These are phyloP conservation scores for Oophaga sylvatica DNA, from an alignment of 2,797 vertebrate species.

Conservation along the genomic window DNA sequence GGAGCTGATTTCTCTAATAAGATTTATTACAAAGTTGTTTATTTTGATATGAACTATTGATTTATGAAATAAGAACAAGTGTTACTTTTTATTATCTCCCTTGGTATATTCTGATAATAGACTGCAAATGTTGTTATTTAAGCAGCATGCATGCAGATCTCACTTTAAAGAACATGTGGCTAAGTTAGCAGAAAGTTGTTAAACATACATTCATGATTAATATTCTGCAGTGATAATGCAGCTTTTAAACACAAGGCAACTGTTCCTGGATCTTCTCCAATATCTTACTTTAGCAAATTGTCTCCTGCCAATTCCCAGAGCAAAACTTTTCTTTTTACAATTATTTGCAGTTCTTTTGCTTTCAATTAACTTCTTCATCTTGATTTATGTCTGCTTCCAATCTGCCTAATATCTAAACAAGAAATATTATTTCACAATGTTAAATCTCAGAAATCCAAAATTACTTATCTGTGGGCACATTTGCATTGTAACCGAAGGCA, in stretches of 20 bases:
- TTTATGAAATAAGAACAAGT: no score
- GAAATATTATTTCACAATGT: not conserved
- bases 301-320: constrained; percentile 15
- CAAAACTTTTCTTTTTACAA: constrained; percentile 28
- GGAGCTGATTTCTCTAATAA: no score
- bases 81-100: not conserved
- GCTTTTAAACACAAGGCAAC: constrained; percentile 1
- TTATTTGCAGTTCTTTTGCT: constrained; percentile 32
- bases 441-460: no score
- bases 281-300: constrained; percentile 37
- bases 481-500: no score
- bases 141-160: not conserved
- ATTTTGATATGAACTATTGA: no score
- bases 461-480: no score
- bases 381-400: constrained; percentile 21
- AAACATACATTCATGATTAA: constrained; percentile 30
- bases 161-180: no score
- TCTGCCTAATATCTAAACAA: constrained; percentile 1
- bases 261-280: constrained; percentile 36
- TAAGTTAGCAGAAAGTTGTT: not conserved
- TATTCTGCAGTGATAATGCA: constrained; percentile 37
- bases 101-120: not conserved
- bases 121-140: not conserved
- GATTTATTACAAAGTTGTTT: no score
- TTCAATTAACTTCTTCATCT: not conserved